These are phyloP conservation scores for Oryzias curvinotus DNA, from an alignment of 2,113 vertebrate species.

Conservation along the genomic window DNA sequence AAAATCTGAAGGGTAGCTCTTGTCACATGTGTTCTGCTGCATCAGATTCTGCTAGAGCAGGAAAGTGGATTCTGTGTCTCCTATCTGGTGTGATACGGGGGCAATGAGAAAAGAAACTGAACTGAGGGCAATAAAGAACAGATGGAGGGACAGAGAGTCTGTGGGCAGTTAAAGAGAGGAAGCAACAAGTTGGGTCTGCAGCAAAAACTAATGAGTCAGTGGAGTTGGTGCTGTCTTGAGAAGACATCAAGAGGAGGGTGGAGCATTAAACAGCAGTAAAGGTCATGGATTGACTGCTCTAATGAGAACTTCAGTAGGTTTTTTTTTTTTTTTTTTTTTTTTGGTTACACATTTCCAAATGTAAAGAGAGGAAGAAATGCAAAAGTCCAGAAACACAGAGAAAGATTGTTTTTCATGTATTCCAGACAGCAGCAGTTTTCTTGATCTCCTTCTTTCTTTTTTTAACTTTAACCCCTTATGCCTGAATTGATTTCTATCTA, in stretches of 20 bases:
- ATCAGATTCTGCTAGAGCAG: conserved; percentile 11
- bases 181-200: conserved; percentile 43
- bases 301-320: conserved; percentile 2
- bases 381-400: background rate
- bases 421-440: conserved; percentile 10
- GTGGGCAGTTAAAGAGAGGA: conserved; percentile 50
- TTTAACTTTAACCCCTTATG: conserved; percentile 23
- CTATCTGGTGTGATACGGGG: conserved; percentile 21
- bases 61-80: conserved; percentile 13
- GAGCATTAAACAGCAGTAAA: conserved; percentile 25
- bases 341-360: background rate
- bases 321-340: background rate
- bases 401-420: conserved; percentile 7
- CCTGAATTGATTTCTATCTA: too few relatives aligned
- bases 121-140: conserved; percentile 50
- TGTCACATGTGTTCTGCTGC: conserved; percentile 1
- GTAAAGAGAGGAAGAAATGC: conserved; percentile 2
- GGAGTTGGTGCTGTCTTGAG: conserved; percentile 59
- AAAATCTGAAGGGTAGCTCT: conserved; percentile 30
- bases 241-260: conserved; percentile 58
- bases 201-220: conserved; percentile 52
- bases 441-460: conserved; percentile 35
- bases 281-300: conserved; percentile 15
- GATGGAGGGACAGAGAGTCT: conserved; percentile 53
- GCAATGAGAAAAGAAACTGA: conserved; percentile 41